These are phyloP conservation scores for Dendrolimus punctatus DNA, from an alignment of 1,140 invertebrate genomes.

Conservation along the genomic window DNA sequence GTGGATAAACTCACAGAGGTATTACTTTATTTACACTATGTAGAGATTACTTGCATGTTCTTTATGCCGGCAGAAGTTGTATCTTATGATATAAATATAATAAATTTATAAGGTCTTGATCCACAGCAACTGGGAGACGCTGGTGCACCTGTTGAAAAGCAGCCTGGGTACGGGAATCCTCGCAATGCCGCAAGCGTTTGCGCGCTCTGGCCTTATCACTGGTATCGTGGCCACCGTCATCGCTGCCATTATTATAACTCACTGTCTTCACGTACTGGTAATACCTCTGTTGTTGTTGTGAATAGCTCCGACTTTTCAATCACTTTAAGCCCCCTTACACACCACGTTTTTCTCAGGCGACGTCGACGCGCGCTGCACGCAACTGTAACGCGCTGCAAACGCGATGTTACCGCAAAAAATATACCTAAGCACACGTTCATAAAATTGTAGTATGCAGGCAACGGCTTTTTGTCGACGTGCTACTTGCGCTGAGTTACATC, in stretches of 20 bases:
- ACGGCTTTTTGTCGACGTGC: no score
- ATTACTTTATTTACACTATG: no score
- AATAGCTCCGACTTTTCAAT: background rate
- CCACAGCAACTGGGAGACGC: slow-evolving; percentile 75
- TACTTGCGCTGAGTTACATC: no score
- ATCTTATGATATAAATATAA: no score
- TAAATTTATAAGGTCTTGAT: background rate
- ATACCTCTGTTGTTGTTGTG: background rate
- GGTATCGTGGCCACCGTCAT: slow-evolving; percentile 74
- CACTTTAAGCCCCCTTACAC: background rate
- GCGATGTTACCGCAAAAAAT: no score
- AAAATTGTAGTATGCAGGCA: no score
- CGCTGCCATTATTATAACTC: slow-evolving; percentile 75
- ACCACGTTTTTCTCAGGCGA: background rate
- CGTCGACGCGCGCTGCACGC: background rate
- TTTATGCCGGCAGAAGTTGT: no score
- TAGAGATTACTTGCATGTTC: no score
- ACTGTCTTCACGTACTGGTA: slow-evolving; percentile 79
- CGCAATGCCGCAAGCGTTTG: slow-evolving; percentile 86
- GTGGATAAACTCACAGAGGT: no score
- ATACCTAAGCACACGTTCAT: no score
- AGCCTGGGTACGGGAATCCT: slow-evolving; percentile 86
- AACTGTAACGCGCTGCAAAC: no score
- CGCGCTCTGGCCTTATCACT: slow-evolving; percentile 78
- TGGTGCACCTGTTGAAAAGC: slow-evolving; percentile 80